phyloP scores from a whole-genome alignment of 2,113 vertebrate species.

The Oxyura jamaicensis region DNA sequence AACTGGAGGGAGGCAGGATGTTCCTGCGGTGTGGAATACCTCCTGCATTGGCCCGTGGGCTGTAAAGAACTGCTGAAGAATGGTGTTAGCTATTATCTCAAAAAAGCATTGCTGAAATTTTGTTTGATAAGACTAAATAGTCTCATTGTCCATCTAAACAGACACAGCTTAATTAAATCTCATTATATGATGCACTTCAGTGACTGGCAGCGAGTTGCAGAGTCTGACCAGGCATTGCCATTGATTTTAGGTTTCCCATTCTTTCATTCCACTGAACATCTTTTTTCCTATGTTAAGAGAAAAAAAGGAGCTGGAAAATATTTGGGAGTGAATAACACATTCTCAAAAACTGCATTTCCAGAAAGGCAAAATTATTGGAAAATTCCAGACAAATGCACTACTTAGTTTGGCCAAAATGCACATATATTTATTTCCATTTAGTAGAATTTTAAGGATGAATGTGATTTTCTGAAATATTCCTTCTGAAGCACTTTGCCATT shows the following conservation, averaged over 20 bases:
- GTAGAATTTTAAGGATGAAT: background rate
- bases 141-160: background rate
- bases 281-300: background rate
- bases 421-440: background rate
- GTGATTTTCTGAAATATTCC: background rate
- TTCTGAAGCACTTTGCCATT: background rate
- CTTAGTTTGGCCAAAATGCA: background rate
- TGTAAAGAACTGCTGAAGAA: background rate
- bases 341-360: background rate
- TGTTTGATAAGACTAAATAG: background rate
- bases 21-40: background rate
- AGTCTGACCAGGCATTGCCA: background rate
- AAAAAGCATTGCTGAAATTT: background rate
- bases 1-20: background rate
- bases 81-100: fast-evolving
- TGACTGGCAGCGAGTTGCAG: background rate
- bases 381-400: background rate
- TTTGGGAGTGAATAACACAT: background rate
- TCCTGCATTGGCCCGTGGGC: background rate
- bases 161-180: background rate
- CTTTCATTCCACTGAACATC: background rate
- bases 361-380: background rate
- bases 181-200: background rate
- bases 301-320: background rate
- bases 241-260: background rate